Percentiles rank a stretch among this genome's conserved stretches.
Conservation (phyloP, 2,113 vertebrate species). For the Felis catus region F.catus_Fca126_mat1.0 CM031419.1:52552001-52552500, state of each 20-base stretch:
- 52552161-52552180: background rate
- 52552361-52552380: background rate
- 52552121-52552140: no score
- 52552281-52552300: background rate
- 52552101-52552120: no score
- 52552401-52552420: background rate
- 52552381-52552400: background rate
- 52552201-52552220: background rate
- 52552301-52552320: background rate
- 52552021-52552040: no score
- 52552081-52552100: no score
- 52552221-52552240: background rate
- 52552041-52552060: no score
- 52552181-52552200: background rate
- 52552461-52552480: background rate
- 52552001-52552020: no score
- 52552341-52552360: background rate
- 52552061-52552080: no score
- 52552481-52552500: background rate
- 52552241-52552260: background rate
- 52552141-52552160: no score
- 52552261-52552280: background rate
- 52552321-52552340: background rate
- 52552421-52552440: background rate
- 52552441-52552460: background rate